phyloP scores from a whole-genome alignment of 2,797 vertebrate genomes.

The Semotilus atromaculatus region DNA sequence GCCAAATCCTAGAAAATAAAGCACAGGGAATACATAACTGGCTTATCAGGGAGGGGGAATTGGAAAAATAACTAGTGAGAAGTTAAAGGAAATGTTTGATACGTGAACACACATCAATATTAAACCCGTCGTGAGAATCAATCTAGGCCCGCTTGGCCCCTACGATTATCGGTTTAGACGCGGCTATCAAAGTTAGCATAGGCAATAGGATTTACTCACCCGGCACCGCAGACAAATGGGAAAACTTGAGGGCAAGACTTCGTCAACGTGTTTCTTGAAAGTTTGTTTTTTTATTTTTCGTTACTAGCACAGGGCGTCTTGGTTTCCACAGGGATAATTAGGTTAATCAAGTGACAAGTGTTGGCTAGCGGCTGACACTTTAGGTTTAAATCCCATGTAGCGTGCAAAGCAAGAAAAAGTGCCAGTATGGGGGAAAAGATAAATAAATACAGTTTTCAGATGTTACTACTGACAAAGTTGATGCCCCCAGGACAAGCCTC shows the following conservation, averaged over 20 bases:
- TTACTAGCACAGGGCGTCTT: constrained; percentile 62
- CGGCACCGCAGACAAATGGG: constrained; percentile 7
- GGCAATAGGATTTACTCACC: constrained; percentile 48
- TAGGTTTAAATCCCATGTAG: constrained; percentile 79
- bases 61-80: neutral
- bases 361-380: constrained; percentile 72
- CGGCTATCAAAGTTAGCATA: constrained; percentile 48
- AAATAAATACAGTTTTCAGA: constrained; percentile 73
- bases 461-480: constrained; percentile 75
- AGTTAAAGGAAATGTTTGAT: neutral
- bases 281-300: constrained; percentile 31
- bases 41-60: neutral
- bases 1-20: neutral
- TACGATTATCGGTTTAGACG: constrained; percentile 31
- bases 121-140: neutral
- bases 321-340: constrained; percentile 69
- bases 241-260: constrained; percentile 32
- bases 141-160: constrained; percentile 43
- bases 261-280: constrained; percentile 27
- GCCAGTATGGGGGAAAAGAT: constrained; percentile 70
- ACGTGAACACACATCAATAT: neutral
- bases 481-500: constrained; percentile 76
- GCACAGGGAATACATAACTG: no score
- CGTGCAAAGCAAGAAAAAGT: constrained; percentile 72
- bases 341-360: constrained; percentile 70